Conservation (phyloP, 2,113 vertebrate genomes). For the Scortum barcoo region DNA sequence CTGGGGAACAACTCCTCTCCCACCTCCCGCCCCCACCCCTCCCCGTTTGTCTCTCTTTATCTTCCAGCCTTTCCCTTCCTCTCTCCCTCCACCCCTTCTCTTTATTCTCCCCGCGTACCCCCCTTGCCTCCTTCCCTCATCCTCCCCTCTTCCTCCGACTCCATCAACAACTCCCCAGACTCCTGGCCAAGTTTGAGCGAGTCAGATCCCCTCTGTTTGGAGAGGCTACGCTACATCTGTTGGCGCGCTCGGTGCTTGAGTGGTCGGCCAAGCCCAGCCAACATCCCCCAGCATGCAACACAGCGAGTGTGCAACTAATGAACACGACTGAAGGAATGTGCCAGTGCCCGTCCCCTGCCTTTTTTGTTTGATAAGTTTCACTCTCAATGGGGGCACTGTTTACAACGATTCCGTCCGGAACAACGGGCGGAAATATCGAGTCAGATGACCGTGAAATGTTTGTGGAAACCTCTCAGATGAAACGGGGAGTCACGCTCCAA, state of each 20-base stretch:
- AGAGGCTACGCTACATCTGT: conserved; percentile 76
- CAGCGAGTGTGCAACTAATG: conserved; percentile 77
- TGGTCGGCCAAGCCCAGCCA: conserved; percentile 68
- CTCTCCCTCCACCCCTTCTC: conserved; percentile 12
- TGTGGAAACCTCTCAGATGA: conserved; percentile 56
- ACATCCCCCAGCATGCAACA: conserved; percentile 75
- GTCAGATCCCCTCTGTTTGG: conserved; percentile 72
- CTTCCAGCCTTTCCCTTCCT: conserved; percentile 39
- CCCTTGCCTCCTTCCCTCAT: conserved; percentile 7
- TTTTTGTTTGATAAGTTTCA: conserved; percentile 69
- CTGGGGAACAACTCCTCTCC: conserved; percentile 68
- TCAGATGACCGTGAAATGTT: conserved; percentile 67
- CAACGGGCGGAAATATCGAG: conserved; percentile 49
- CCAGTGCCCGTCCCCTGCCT: conserved; percentile 44
- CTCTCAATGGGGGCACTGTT: conserved; percentile 74
- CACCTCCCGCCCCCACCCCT: conserved; percentile 47
- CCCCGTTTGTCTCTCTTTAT: conserved; percentile 75
- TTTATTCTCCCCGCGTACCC: background rate
- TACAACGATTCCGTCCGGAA: conserved; percentile 65
- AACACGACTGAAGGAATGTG: conserved; percentile 70
- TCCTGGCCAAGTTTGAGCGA: conserved; percentile 69
- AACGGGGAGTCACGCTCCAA: conserved; percentile 39
- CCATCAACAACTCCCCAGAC: conserved; percentile 71
- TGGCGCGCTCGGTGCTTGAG: conserved; percentile 61
- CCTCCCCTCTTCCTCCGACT: conserved; percentile 47